Evolutionary conservation across 2,113 vertebrate genomes (phyloP).

Genomic region (Junco hyemalis): DNA sequence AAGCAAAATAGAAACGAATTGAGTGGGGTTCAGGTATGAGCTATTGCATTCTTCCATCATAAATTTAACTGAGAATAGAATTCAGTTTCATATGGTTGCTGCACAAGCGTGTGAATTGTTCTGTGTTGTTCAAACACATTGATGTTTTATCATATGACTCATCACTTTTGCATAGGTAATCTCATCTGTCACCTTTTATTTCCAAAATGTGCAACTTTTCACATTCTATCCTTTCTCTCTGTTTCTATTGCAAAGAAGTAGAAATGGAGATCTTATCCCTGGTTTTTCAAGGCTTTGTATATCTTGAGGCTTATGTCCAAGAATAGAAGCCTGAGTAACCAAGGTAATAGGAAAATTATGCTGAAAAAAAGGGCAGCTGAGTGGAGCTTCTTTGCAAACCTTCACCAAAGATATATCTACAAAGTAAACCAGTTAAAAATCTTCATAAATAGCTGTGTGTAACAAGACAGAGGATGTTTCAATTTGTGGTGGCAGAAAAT

Average conservation of each 20-base stretch:
- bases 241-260: background rate
- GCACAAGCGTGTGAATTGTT: background rate
- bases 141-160: accelerated
- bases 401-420: background rate
- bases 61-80: background rate
- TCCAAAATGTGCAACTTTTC: background rate
- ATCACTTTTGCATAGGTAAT: background rate
- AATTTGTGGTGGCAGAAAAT: background rate
- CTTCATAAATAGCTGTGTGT: background rate
- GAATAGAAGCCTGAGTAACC: background rate
- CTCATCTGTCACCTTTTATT: background rate
- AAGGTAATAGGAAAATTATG: background rate
- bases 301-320: background rate
- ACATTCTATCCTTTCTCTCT: background rate
- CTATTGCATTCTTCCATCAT: background rate
- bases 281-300: background rate
- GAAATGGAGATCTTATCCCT: background rate
- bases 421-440: background rate
- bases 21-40: background rate
- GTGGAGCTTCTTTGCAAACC: background rate
- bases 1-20: background rate
- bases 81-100: background rate
- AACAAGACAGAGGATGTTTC: background rate
- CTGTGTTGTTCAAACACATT: background rate
- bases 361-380: background rate